These are phyloP conservation scores for Strix uralensis DNA, from an alignment of 2,113 vertebrate species.

Conservation along the genomic window DNA sequence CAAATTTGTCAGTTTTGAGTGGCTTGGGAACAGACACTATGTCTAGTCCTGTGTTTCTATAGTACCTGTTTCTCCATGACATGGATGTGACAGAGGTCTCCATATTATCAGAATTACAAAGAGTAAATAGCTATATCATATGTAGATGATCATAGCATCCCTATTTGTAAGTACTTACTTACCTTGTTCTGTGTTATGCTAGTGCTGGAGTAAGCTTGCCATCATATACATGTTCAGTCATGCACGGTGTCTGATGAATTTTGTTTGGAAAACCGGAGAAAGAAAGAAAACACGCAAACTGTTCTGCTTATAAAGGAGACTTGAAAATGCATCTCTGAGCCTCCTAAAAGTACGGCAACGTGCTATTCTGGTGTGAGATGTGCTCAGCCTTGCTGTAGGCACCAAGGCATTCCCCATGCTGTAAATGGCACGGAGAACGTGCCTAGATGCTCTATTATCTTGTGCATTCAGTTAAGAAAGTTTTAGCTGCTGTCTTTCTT, in stretches of 20 bases:
- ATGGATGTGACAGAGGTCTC: background rate
- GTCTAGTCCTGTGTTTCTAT: background rate
- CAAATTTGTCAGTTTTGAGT: background rate
- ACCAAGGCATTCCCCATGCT: rapidly evolving
- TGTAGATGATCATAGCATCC: background rate
- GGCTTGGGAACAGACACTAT: background rate
- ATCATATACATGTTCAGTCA: background rate
- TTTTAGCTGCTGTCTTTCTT: background rate
- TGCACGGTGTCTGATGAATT: background rate
- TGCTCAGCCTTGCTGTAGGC: background rate
- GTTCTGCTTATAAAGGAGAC: background rate
- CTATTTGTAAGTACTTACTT: background rate
- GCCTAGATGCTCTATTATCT: background rate
- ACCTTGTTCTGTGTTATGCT: background rate
- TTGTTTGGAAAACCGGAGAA: background rate
- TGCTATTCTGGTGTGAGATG: background rate
- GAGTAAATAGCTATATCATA: background rate
- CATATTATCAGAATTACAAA: background rate
- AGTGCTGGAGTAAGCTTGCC: background rate
- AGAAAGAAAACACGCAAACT: background rate
- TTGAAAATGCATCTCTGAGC: background rate
- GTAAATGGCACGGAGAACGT: background rate
- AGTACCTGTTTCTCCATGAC: background rate
- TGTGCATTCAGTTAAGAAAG: background rate
- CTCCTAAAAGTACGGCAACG: background rate